These are phyloP conservation scores for Perognathus longimembris DNA, from an alignment of 2,113 vertebrate species.

Conservation along the genomic window DNA sequence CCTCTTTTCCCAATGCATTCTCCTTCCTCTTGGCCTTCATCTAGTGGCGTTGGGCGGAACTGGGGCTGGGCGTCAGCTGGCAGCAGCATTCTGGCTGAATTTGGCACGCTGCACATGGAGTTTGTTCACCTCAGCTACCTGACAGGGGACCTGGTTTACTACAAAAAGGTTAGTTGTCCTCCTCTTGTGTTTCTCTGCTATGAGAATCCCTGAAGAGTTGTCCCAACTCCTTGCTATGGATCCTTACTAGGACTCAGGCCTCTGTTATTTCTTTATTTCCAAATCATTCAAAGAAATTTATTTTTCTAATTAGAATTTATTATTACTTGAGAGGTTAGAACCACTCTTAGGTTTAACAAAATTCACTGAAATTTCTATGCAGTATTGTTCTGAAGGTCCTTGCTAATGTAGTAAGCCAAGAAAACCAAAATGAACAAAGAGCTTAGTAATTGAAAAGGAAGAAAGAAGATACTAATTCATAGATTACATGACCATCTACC, in stretches of 20 bases:
- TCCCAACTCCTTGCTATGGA: background rate
- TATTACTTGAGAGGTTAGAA: conserved; percentile 30
- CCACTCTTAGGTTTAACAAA: background rate
- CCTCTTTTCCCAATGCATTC: background rate
- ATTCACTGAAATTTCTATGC: background rate
- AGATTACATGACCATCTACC: background rate
- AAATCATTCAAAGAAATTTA: conserved; percentile 22
- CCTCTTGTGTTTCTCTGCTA: background rate
- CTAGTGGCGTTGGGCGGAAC: conserved; percentile 97
- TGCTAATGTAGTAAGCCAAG: background rate
- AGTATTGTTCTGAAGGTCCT: conserved; percentile 3
- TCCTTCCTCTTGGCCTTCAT: conserved; percentile 16
- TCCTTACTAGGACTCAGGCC: background rate
- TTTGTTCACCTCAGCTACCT: conserved; percentile 98
- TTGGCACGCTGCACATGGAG: conserved; percentile 98
- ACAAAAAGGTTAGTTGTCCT: conserved; percentile 92
- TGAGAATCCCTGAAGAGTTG: background rate
- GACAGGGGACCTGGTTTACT: conserved; percentile 96
- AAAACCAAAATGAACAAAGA: background rate
- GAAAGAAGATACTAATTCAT: background rate
- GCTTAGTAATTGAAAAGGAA: conserved; percentile 54
- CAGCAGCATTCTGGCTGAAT: conserved; percentile 98
- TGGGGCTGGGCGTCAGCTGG: conserved; percentile 99
- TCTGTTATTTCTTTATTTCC: conserved; percentile 1
- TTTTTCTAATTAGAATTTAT: background rate